phyloP scores from a whole-genome alignment of 2,888 invertebrate species.

The Volucella inflata region DNA sequence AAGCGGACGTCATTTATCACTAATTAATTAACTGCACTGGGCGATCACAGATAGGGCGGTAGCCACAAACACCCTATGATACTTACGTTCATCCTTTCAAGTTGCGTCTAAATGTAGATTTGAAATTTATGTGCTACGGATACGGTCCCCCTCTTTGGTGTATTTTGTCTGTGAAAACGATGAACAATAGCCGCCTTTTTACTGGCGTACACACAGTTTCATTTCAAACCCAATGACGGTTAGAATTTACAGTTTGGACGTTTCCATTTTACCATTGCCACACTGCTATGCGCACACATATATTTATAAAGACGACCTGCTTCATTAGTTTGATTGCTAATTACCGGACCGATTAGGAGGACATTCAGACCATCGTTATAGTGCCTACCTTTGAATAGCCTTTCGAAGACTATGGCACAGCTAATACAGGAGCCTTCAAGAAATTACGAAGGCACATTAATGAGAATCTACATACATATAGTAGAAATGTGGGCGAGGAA shows the following conservation, averaged over 20 bases:
- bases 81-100: conserved; percentile 14
- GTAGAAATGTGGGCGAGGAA: conserved; percentile 16
- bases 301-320: conserved; percentile 28
- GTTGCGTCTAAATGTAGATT: conserved; percentile 46
- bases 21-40: conserved; percentile 72
- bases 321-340: conserved; percentile 71
- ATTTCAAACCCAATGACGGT: neutral
- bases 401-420: conserved; percentile 12
- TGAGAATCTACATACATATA: conserved; percentile 65
- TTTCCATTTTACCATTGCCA: neutral
- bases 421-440: conserved; percentile 32
- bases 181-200: conserved; percentile 7
- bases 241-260: conserved; percentile 35
- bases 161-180: conserved; percentile 5
- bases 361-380: conserved; percentile 27
- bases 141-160: conserved; percentile 31
- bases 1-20: conserved; percentile 68
- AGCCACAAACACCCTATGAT: conserved; percentile 12
- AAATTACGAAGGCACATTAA: conserved; percentile 42
- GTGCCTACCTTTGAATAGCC: conserved; percentile 37
- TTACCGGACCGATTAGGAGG: conserved; percentile 64
- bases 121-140: conserved; percentile 59
- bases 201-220: neutral
- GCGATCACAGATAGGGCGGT: conserved; percentile 22
- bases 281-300: neutral